Percentiles rank a stretch among this genome's conserved stretches.
Conservation (phyloP, 2,888 invertebrate species). For the Coecobrya sp. region DNA sequence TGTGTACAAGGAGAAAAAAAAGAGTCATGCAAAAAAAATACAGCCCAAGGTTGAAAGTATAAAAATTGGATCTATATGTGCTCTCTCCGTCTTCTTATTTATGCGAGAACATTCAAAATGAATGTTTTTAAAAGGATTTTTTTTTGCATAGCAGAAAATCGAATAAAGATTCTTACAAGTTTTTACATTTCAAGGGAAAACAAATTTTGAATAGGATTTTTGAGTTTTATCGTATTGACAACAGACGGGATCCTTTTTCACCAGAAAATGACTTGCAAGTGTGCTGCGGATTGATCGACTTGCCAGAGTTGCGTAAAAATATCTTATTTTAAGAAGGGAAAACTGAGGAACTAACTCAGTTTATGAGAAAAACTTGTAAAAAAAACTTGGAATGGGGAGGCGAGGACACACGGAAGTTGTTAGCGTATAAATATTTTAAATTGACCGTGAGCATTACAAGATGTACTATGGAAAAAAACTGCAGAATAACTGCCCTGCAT, state of each 20-base stretch:
- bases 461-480: too few relatives aligned
- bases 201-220: neutral
- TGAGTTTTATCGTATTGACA: too few relatives aligned
- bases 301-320: neutral
- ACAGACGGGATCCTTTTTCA: too few relatives aligned
- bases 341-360: too few relatives aligned
- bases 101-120: neutral
- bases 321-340: neutral
- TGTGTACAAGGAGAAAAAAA: too few relatives aligned
- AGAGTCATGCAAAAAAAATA: neutral
- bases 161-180: neutral
- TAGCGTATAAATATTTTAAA: constrained; percentile 17
- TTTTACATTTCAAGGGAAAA: neutral
- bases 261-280: too few relatives aligned
- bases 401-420: neutral
- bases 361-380: too few relatives aligned
- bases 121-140: neutral
- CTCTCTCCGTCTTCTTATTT: neutral
- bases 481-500: neutral
- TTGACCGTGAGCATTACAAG: neutral
- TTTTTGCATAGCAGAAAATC: neutral
- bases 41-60: neutral
- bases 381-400: neutral
- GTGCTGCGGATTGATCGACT: neutral
- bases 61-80: neutral